A percentile compares a stretch with the other conserved stretches of the same genome.
These are phyloP conservation scores for Oikopleura dioica DNA, from an alignment of 23 tunicate genomes.

Conservation along the genomic window DNA sequence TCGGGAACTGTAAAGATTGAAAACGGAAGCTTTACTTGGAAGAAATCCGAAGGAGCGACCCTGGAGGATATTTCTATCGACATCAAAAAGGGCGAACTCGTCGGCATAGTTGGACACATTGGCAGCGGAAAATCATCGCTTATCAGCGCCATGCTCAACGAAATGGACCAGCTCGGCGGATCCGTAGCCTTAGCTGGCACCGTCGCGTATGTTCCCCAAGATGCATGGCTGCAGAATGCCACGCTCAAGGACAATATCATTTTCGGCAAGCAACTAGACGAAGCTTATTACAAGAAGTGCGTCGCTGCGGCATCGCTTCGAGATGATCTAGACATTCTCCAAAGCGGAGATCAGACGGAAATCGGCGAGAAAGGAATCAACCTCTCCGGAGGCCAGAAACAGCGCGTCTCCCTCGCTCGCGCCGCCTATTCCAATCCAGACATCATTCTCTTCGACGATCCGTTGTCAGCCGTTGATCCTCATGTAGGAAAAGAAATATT, in stretches of 20 bases:
- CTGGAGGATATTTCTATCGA: neutral
- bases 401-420: conserved; percentile 76
- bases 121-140: conserved; percentile 8
- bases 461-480: conserved; percentile 89
- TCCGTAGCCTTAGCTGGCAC: neutral
- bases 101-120: conserved; percentile 5
- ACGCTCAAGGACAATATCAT: neutral
- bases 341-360: conserved; percentile 71
- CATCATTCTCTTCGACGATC: conserved; percentile 64
- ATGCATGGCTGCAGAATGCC: conserved; percentile 10
- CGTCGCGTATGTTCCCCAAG: neutral
- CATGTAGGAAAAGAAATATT: conserved; percentile 94
- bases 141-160: neutral
- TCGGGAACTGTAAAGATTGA: neutral
- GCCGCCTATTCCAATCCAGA: conserved; percentile 75
- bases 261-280: neutral
- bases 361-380: conserved; percentile 91
- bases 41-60: neutral
- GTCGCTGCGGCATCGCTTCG: conserved; percentile 16
- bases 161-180: neutral
- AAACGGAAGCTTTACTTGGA: conserved; percentile 1
- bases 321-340: conserved; percentile 56
- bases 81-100: neutral
- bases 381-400: conserved; percentile 93
- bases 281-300: neutral